Conservation (phyloP, 2,797 vertebrate genomes). For the Staurois parvus region DNA sequence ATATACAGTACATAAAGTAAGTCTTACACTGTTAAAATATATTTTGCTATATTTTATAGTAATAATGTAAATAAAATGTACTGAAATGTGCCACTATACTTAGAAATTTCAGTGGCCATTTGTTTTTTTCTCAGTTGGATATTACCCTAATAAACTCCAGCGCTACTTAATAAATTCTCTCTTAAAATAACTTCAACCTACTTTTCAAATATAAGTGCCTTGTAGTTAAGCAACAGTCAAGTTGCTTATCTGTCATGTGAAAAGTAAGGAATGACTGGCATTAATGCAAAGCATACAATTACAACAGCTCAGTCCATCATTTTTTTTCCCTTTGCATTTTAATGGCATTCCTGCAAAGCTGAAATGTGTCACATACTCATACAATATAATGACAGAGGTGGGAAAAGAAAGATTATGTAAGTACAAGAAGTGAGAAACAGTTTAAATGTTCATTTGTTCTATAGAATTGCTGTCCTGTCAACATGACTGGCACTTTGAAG, state of each 20-base stretch:
- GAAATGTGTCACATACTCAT: constrained; percentile 51
- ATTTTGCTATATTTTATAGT: not conserved
- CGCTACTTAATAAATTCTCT: constrained; percentile 2
- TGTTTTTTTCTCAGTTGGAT: not conserved
- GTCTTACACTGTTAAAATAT: too few relatives aligned
- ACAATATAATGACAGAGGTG: constrained; percentile 53
- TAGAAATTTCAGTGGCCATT: not conserved
- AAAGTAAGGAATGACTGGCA: constrained; percentile 42
- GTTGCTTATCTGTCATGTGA: constrained; percentile 40
- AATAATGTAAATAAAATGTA: not conserved
- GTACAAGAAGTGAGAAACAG: constrained; percentile 51
- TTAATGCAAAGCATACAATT: constrained; percentile 55
- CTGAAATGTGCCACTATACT: not conserved
- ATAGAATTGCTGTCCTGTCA: constrained; percentile 50
- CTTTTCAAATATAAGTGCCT: constrained; percentile 32
- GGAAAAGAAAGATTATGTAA: constrained; percentile 55
- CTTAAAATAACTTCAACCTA: constrained; percentile 17
- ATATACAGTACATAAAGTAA: too few relatives aligned
- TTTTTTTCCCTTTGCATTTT: constrained; percentile 39
- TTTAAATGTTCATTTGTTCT: constrained; percentile 42
- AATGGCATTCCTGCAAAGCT: constrained; percentile 51
- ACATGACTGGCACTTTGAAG: constrained; percentile 44
- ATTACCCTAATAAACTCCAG: constrained; percentile 1
- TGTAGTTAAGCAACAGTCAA: constrained; percentile 15
- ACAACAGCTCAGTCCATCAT: constrained; percentile 42